Evolutionary conservation across 2,797 vertebrate genomes (phyloP).

Genomic region (Vespertilio murinus): DNA sequence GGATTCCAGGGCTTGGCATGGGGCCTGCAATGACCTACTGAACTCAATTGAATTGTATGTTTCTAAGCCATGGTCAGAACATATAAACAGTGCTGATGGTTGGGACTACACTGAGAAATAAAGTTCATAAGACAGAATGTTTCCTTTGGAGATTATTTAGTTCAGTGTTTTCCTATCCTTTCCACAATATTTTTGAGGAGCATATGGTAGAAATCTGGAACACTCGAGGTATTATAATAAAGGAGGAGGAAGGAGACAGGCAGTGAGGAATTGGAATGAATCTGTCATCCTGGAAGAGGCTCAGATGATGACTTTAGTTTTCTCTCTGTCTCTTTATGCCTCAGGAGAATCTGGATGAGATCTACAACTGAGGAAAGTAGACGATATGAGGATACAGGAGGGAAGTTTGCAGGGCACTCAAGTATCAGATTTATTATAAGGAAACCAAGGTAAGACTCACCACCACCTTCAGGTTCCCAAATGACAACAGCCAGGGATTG

Average conservation of each 20-base stretch:
- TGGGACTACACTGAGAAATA: constrained; percentile 30
- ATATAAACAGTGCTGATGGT: constrained; percentile 20
- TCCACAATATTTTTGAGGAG: neutral
- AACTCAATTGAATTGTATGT: constrained; percentile 7
- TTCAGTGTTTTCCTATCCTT: neutral
- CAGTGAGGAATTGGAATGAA: neutral
- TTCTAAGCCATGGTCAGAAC: constrained; percentile 19
- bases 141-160: constrained; percentile 11
- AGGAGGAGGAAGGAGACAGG: neutral
- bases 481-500: neutral
- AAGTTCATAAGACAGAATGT: neutral
- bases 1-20: constrained; percentile 54
- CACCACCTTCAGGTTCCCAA: neutral
- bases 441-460: neutral
- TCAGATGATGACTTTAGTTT: neutral
- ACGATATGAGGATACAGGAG: neutral
- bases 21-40: constrained; percentile 44
- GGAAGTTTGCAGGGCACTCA: neutral
- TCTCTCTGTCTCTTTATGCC: neutral
- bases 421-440: neutral
- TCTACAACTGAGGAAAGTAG: neutral
- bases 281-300: neutral
- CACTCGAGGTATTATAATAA: neutral
- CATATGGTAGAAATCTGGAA: neutral
- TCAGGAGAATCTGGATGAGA: neutral